Conservation (phyloP, 2,113 vertebrate species). For the Phasianus colchicus region DNA sequence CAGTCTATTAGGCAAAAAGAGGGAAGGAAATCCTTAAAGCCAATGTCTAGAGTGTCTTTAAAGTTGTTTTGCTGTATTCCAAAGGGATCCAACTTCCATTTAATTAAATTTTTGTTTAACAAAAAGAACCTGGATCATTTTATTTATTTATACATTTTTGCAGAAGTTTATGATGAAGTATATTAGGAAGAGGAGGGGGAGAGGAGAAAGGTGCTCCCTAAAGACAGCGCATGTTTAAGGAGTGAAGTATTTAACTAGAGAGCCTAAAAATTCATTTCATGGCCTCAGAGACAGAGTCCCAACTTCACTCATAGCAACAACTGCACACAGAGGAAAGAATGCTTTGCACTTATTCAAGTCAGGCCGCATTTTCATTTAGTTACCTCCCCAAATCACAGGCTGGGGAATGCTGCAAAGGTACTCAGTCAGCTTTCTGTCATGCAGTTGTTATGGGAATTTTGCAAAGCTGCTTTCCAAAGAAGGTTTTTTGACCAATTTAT, state of each 20-base stretch:
- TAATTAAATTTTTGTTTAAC: slow-evolving; percentile 73
- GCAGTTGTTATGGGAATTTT: neutral
- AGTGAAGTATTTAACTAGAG: slow-evolving; percentile 64
- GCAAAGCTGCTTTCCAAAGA: slow-evolving; percentile 15
- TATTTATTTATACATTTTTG: slow-evolving; percentile 68
- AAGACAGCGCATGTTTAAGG: slow-evolving; percentile 65
- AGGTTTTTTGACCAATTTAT: slow-evolving; percentile 23
- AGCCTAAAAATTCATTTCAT: slow-evolving; percentile 39
- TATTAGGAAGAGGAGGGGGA: slow-evolving; percentile 4
- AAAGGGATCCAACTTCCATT: slow-evolving; percentile 61
- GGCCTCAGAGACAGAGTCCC: slow-evolving; percentile 24
- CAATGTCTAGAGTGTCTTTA: slow-evolving; percentile 61
- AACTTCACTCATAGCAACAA: slow-evolving; percentile 47
- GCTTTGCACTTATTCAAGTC: slow-evolving; percentile 1
- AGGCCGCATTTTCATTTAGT: neutral
- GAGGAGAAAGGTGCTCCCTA: slow-evolving; percentile 26
- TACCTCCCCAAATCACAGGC: slow-evolving; percentile 15
- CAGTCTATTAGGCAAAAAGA: slow-evolving; percentile 62
- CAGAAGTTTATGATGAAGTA: slow-evolving; percentile 54
- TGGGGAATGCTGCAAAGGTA: neutral
- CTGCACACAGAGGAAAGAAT: slow-evolving; percentile 8
- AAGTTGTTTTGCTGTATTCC: slow-evolving; percentile 66
- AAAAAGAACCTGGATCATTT: slow-evolving; percentile 62
- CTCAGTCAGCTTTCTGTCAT: slow-evolving; percentile 5
- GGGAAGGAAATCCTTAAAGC: slow-evolving; percentile 69